Conservation (phyloP, 2,797 vertebrate species). For the Peromyscus nudipes region DNA sequence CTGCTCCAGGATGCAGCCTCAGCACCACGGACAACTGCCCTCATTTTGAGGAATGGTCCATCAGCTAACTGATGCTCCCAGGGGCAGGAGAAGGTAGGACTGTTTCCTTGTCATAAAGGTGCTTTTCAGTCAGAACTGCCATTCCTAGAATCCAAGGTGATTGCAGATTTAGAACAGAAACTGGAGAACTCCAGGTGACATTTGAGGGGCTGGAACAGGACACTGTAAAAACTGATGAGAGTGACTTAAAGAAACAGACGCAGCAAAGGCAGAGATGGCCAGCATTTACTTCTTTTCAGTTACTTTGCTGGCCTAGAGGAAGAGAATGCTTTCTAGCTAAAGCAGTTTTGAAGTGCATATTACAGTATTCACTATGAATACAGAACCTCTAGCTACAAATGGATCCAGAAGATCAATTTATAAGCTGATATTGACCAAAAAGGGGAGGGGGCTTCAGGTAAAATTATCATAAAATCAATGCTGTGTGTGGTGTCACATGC, state of each 20-base stretch:
- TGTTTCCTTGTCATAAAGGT: neutral
- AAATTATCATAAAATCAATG: neutral
- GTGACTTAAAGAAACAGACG: neutral
- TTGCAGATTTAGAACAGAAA: neutral
- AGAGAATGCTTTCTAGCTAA: neutral
- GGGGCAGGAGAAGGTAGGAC: neutral
- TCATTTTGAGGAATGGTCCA: neutral
- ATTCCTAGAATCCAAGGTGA: neutral
- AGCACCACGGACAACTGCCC: neutral
- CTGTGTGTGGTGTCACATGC: neutral
- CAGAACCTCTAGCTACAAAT: neutral
- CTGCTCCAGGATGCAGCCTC: neutral
- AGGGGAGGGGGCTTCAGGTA: neutral
- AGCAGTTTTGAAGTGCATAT: neutral
- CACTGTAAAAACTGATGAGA: neutral
- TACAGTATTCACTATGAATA: neutral
- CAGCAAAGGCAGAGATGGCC: neutral
- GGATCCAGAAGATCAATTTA: conserved; percentile 24
- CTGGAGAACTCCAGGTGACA: neutral
- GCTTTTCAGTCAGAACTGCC: neutral
- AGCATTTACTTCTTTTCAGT: neutral
- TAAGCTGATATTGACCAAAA: neutral
- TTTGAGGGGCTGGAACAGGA: neutral
- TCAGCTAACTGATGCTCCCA: neutral
- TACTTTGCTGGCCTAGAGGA: neutral